Evolutionary conservation across 2,888 invertebrate species (phyloP), one percentile per base, ranked within the genome.

Genomic region (Agrotis segetum): DNA sequence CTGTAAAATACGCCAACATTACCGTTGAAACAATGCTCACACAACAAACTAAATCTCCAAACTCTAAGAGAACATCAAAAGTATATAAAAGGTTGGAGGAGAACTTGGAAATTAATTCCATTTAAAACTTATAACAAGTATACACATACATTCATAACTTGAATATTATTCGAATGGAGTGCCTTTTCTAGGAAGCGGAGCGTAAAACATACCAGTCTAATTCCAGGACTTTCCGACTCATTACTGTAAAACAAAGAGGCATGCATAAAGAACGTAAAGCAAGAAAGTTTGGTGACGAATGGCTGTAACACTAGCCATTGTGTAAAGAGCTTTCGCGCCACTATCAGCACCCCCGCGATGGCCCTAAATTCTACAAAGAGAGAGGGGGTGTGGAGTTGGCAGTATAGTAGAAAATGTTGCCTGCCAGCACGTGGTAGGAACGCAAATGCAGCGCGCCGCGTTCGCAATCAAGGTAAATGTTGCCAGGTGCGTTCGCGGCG

Each of bases 401-500:
- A 67, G 77, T 79, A 52, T 47, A 63, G 17, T 71, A 76, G 85
- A 21, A 14, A 29, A 55, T 71, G 79, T 71, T 74, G 44, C 24
- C 76, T 56, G 63, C 72, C 74, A 64, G 77, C 73, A 85, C 90
- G 89, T 89, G 90, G 87, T 77, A 82, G 81, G 88, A 89, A 92
- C 89, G 92, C 90, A 90, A 92, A 91, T 92, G 92, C 92, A 82
- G 65, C 85, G 52, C 85, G 74, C 75, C 85, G 79, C 88, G 87
- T 85, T 90, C 89, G 94, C 93, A 95, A 95, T 95, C 95, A 94
- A 93, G 91, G 93, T 94, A 94, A 77, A 94, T 93, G 94, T 92
- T 92, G 91, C 92, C 93, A 95, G 95, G 95, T 95, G 95, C 92
- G 93, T 91, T 89, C 89, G 90, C 78, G 88, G 90, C 89, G 90